These are phyloP conservation scores for Onychomys arenicola DNA, from an alignment of 2,797 vertebrate species.

Conservation along the genomic window DNA sequence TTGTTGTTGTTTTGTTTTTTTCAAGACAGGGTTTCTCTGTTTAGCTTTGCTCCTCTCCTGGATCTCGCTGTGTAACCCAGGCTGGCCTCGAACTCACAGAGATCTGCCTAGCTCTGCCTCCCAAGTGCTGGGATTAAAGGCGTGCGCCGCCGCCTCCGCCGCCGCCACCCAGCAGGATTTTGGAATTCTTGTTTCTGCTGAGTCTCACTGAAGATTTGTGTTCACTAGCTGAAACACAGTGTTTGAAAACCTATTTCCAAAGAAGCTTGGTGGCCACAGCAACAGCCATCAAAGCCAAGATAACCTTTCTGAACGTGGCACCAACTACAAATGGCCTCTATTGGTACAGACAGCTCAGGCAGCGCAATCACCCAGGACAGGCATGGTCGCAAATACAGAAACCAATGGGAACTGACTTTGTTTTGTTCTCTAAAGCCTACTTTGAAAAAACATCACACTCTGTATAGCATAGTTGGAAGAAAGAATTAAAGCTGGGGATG, in stretches of 20 bases:
- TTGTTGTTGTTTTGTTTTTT: no score
- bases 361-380: conserved; percentile 3
- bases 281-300: conserved; percentile 68
- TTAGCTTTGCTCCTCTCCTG: no score
- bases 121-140: no score
- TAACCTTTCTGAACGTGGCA: conserved; percentile 63
- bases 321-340: conserved; percentile 72
- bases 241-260: conserved; percentile 44
- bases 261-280: conserved; percentile 70
- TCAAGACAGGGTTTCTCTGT: no score
- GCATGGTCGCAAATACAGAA: conserved; percentile 50
- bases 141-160: no score
- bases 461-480: background rate
- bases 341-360: conserved; percentile 56
- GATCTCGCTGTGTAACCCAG: no score
- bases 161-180: no score
- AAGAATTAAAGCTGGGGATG: conserved; percentile 29
- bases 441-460: conserved; percentile 18
- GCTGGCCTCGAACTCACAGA: no score
- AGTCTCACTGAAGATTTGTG: conserved; percentile 55
- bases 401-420: conserved; percentile 42
- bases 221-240: conserved; percentile 57
- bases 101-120: no score
- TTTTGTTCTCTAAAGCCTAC: conserved; percentile 45
- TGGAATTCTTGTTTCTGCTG: background rate